A percentile compares a stretch with the other conserved stretches of the same genome.
Conservation (phyloP, 2,888 invertebrate species). For the Idaea aversata region DNA sequence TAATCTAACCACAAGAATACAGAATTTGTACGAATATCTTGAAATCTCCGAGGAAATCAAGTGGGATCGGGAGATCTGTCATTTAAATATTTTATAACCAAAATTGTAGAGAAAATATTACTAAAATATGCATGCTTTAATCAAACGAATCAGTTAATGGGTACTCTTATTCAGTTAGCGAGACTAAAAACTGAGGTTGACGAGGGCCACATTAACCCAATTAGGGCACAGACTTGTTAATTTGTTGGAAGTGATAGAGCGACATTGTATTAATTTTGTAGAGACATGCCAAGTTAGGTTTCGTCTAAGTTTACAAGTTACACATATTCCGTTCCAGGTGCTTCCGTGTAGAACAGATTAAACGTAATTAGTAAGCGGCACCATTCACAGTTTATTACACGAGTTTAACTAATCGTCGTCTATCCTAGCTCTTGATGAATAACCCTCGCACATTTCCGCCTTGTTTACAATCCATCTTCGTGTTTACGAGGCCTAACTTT, state of each 20-base stretch:
- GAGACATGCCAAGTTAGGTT: constrained; percentile 7
- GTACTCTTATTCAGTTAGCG: constrained; percentile 14
- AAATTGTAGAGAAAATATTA: not conserved
- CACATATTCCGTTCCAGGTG: constrained; percentile 28
- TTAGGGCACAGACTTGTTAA: constrained; percentile 15
- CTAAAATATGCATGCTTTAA: not conserved
- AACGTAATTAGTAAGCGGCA: constrained; percentile 54
- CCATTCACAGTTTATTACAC: constrained; percentile 47
- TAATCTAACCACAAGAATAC: constrained; percentile 31
- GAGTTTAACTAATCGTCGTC: constrained; percentile 43
- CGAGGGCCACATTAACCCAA: constrained; percentile 9
- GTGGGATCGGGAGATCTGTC: constrained; percentile 23
- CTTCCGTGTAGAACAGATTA: constrained; percentile 42
- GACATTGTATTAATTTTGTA: constrained; percentile 2
- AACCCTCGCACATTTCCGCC: constrained; percentile 55
- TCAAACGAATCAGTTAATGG: constrained; percentile 18
- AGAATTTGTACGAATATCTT: constrained; percentile 39
- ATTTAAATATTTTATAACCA: constrained; percentile 28
- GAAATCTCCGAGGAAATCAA: constrained; percentile 40
- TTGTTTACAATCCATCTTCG: constrained; percentile 52
- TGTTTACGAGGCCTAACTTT: constrained; percentile 40
- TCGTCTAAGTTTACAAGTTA: constrained; percentile 28
- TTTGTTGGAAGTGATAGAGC: constrained; percentile 11
- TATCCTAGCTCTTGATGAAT: constrained; percentile 44
- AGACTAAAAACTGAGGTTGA: constrained; percentile 1